Evolutionary conservation across 30 jellyfish, hydroid and myxozoan genomes (phyloP), one percentile per base, ranked within the genome.

Genomic region (Morbakka virulenta): DNA sequence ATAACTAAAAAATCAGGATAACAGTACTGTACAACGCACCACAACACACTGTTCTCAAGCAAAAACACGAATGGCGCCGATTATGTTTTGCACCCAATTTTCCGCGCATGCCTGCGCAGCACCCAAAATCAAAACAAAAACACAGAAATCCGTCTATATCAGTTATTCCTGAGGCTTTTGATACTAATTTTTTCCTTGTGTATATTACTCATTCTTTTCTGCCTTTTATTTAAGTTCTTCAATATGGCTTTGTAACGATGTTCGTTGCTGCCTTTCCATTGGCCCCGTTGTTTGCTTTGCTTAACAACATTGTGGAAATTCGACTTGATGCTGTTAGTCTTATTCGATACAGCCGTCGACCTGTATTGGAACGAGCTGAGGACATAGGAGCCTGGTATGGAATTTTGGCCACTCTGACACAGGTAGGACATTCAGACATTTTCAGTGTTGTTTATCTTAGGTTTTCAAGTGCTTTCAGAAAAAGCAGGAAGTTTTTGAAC

Each of bases 341-440:
- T 78, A 70, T 86, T 48, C 80, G 70, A 69, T 85, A 92, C 50
- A 84, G 80, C 85, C 75, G 96, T 28, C 88, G 98, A 35, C 96
- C 98, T 3, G 96, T 78, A 32, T 94, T 95, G 29, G 86, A 79
- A 51, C 87, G 96, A 53, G 98, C 98, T 34, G 96, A 92, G 77
- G 98, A 92, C 74, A 92, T 92, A 41, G 98, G 98, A 24, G 98
- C 98, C 35, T 92, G 98, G 98, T 92, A 87, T 72, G 87, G 87
- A 28, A 80, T 92, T 83, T 92, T 92, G 2, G 87, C 94, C 69
- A 92, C 98, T 12, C 77, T 92, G 17, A 92, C 98, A 2, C 88
- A 85, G 86, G 98, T 92, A 49, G 30, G 87, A 53, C 0, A 11
- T 51, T 21, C 2, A 9, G n/a, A n/a, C n/a, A n/a, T n/a, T n/a